A percentile compares a stretch with the other conserved stretches of the same genome.
Conservation (phyloP, 2,113 vertebrate species). For the Erinaceus europaeus region DNA sequence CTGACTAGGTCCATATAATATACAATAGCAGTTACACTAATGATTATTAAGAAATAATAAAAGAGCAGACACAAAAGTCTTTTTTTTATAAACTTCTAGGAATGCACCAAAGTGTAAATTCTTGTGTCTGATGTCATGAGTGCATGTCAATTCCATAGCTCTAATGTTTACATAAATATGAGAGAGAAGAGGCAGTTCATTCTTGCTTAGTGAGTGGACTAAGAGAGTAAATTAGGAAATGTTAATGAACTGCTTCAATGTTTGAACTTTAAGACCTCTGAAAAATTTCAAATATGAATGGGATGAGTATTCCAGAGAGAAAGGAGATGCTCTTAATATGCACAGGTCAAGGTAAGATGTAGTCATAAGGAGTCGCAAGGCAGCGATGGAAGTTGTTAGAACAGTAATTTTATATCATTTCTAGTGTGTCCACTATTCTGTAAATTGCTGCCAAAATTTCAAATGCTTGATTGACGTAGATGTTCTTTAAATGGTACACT, state of each 20-base stretch:
- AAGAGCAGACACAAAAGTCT: background rate
- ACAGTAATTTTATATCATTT: background rate
- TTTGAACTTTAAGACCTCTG: background rate
- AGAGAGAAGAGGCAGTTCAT: background rate
- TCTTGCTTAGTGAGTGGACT: background rate
- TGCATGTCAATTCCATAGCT: background rate
- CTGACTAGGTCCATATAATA: background rate
- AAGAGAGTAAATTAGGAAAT: background rate
- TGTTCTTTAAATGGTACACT: background rate
- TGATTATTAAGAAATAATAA: conserved; percentile 9
- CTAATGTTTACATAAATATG: background rate
- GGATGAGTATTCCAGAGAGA: background rate
- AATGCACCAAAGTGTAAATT: background rate
- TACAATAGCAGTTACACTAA: background rate
- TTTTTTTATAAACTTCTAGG: background rate
- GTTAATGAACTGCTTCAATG: background rate
- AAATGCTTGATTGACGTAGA: background rate
- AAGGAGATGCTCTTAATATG: background rate
- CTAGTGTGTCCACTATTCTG: background rate
- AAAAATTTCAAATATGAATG: background rate
- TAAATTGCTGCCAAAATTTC: background rate
- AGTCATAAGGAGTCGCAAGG: background rate
- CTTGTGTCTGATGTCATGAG: background rate
- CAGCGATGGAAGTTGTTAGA: too few species aligned
- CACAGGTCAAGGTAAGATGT: background rate